A percentile compares a stretch with the other conserved stretches of the same genome.
phyloP scores from a whole-genome alignment of 2,888 invertebrate species.

The Drosophila anomelani region DNA sequence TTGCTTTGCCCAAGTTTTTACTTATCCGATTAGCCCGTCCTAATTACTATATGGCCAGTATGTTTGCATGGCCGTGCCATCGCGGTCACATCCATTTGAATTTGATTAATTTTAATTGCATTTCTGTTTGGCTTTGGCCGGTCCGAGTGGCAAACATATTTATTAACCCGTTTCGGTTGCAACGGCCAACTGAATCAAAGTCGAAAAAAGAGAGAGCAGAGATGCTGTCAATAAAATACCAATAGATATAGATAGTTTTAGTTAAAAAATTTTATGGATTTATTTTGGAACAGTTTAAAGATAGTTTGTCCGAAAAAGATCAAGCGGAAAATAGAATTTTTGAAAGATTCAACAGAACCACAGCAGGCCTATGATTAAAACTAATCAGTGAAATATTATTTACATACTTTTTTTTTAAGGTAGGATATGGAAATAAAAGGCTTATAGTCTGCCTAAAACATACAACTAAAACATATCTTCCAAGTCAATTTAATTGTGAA shows the following conservation, averaged over 20 bases:
- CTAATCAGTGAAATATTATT: no score
- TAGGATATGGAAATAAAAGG: background rate
- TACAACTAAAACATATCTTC: no score
- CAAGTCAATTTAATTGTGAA: background rate
- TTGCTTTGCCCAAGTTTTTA: conserved; percentile 29
- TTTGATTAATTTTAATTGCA: conserved; percentile 36
- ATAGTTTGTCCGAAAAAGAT: background rate
- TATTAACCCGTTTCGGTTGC: conserved; percentile 7
- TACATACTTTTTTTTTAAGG: no score
- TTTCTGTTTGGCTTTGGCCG: conserved; percentile 13
- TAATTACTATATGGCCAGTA: conserved; percentile 34
- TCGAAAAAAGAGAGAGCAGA: background rate
- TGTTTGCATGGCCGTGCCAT: conserved; percentile 8
- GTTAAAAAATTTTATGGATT: no score
- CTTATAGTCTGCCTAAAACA: no score
- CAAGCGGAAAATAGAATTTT: background rate
- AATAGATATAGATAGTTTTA: background rate
- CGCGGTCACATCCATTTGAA: conserved; percentile 20
- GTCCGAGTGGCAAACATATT: conserved; percentile 8
- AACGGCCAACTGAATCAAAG: background rate
- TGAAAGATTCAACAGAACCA: background rate
- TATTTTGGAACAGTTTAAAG: background rate
- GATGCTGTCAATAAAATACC: background rate
- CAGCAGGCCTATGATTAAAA: background rate
- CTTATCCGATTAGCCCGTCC: conserved; percentile 30